Evolutionary conservation across 1,140 invertebrate species (phyloP).

Genomic region (Neodiprion pinetum): DNA sequence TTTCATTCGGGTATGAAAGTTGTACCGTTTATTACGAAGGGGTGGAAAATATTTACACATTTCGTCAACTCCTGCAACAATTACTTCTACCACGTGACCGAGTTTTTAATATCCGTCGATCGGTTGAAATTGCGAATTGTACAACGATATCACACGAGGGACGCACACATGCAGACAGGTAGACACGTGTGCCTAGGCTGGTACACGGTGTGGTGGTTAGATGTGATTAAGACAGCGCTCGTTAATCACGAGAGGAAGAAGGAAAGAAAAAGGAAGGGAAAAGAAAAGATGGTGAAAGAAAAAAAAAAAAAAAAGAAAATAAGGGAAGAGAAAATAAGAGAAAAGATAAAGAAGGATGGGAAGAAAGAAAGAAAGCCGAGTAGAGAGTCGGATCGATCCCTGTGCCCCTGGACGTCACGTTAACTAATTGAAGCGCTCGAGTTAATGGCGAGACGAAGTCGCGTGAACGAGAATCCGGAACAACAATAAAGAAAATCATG

Average conservation of each 20-base stretch:
- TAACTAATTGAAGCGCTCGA: neutral
- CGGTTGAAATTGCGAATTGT: too few relatives aligned
- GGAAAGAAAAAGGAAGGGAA: conserved; percentile 22
- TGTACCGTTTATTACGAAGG: too few relatives aligned
- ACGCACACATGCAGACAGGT: too few relatives aligned
- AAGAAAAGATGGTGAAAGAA: conserved; percentile 15
- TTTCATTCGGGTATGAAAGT: too few relatives aligned
- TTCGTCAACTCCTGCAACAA: too few relatives aligned
- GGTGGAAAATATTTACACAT: too few relatives aligned
- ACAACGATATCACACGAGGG: too few relatives aligned
- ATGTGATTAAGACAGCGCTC: conserved; percentile 25
- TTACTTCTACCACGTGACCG: too few relatives aligned
- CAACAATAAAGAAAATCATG: conserved; percentile 1
- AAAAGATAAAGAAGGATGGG: neutral
- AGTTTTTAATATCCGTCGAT: too few relatives aligned
- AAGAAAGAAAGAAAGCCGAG: conserved; percentile 1
- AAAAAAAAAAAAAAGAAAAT: conserved; percentile 7
- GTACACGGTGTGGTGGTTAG: conserved; percentile 18
- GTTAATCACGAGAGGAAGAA: neutral
- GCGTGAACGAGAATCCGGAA: neutral
- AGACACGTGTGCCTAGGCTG: too few relatives aligned
- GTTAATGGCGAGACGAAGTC: too few relatives aligned
- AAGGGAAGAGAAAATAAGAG: conserved; percentile 11
- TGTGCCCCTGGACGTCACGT: neutral
- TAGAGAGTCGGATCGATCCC: neutral